Base-by-base conservation (phyloP, 2,113 vertebrate genomes). In the Ptychochromis oligacanthus region DNA sequence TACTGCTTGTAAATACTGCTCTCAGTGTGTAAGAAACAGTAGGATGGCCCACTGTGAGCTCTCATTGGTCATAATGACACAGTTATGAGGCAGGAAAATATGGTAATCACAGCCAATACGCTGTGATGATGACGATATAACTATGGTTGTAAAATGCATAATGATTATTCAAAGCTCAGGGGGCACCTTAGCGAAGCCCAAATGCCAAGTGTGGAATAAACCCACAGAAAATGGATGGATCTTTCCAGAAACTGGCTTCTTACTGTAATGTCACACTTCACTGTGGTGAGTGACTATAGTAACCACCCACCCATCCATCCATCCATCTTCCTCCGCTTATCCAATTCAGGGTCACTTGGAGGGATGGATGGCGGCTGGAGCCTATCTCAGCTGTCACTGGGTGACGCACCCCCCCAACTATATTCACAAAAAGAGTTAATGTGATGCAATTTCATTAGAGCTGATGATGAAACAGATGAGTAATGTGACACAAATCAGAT, bases 131-230 rank as follows among this genome's bases (percentile, higher is more conserved):
- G 86, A 85, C 77, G 64, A 83, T 81, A 55, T 79, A 82, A 91
- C 85, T 76, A 28, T 2, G 17, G 57, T 31, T 85, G 72, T 90
- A 61, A 89, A 87, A 85, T 76, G 24, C 15, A 15, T 59, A 87
- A 84, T 86, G 83, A 88, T 86, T 79, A 75, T 88, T 54, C 55
- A 62, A 83, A 87, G 77, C 84, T 88, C 81, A 74, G 61, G 79
- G 84, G 77, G 81, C 20, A 46, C 22, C 1, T 49, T 60, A 31
- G 77, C 59, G 52, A 60, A 72, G 65, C 52, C 43, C 55, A 88
- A 89, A 93, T 86, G 89, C 75, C 81, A 90, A 81, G 72, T 80
- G 77, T 78, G 58, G 55, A 31, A 36, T 86, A 80, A 93, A 84
- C 75, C 15, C 56, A 54, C 75, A 84, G 59, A 80, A 81, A 83